These are phyloP conservation scores for Setipinna tenuifilis DNA, from an alignment of 2,797 vertebrate genomes.

Conservation along the genomic window DNA sequence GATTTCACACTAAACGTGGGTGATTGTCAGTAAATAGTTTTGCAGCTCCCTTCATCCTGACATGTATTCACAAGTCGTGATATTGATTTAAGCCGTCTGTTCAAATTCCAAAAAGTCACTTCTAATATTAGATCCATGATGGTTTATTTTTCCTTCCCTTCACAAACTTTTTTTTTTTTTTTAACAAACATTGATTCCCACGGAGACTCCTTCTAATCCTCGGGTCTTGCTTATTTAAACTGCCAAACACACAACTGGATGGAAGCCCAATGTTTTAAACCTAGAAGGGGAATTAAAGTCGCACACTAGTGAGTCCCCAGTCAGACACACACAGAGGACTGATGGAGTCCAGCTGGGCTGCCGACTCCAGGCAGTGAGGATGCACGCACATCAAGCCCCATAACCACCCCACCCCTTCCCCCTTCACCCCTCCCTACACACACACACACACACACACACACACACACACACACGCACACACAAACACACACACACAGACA, in stretches of 20 bases:
- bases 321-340: conserved; percentile 39
- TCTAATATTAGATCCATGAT: conserved; percentile 68
- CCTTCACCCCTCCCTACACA: not conserved
- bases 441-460: no score
- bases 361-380: conserved; percentile 33
- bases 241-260: conserved; percentile 62
- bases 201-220: conserved; percentile 62
- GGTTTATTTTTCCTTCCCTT: conserved; percentile 59
- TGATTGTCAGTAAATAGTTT: not conserved
- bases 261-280: conserved; percentile 61
- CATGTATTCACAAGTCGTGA: conserved; percentile 10
- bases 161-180: conserved; percentile 39
- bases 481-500: no score
- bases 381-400: conserved; percentile 9
- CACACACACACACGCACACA: no score
- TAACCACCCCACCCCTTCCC: not conserved
- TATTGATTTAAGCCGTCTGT: conserved; percentile 45
- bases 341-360: conserved; percentile 58
- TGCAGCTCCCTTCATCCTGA: not conserved
- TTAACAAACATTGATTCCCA: conserved; percentile 64
- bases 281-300: conserved; percentile 52
- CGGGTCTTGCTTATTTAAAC: conserved; percentile 61
- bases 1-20: not conserved
- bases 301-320: conserved; percentile 27
- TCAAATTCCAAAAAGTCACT: conserved; percentile 45